A percentile compares a stretch with the other conserved stretches of the same genome.
Evolutionary conservation across 2,888 invertebrate species (phyloP).

Genomic region (Synergus japonicus): DNA sequence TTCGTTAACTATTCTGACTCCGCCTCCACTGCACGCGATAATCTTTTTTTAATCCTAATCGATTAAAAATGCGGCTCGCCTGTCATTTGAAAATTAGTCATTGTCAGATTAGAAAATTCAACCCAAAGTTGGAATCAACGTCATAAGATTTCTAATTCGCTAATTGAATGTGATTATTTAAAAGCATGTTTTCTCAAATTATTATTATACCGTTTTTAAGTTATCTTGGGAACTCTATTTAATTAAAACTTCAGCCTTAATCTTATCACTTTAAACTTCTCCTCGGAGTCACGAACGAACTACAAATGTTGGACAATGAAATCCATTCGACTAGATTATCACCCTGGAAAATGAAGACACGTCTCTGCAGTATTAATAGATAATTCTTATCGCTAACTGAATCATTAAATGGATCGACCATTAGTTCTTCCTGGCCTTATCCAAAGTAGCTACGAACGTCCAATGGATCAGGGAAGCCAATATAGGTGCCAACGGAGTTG

Average conservation of each 20-base stretch:
- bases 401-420: constrained; percentile 56
- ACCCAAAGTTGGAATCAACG: neutral
- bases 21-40: constrained; percentile 46
- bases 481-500: constrained; percentile 42
- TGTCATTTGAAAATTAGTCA: too few relatives aligned
- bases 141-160: too few relatives aligned
- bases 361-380: constrained; percentile 27
- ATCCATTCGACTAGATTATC: neutral
- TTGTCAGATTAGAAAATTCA: neutral
- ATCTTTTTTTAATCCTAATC: constrained; percentile 41
- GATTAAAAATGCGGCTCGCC: neutral
- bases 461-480: constrained; percentile 38
- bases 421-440: constrained; percentile 56
- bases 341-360: constrained; percentile 11
- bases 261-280: neutral
- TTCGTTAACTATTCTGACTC: constrained; percentile 49
- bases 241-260: neutral
- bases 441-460: constrained; percentile 55
- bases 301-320: neutral
- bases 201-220: too few relatives aligned
- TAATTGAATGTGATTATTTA: too few relatives aligned
- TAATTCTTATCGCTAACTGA: constrained; percentile 54
- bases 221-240: neutral
- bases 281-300: neutral
- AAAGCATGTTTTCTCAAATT: too few relatives aligned